Evolutionary conservation across 1,140 invertebrate genomes (phyloP).

Genomic region (Platyscapa corneri): DNA sequence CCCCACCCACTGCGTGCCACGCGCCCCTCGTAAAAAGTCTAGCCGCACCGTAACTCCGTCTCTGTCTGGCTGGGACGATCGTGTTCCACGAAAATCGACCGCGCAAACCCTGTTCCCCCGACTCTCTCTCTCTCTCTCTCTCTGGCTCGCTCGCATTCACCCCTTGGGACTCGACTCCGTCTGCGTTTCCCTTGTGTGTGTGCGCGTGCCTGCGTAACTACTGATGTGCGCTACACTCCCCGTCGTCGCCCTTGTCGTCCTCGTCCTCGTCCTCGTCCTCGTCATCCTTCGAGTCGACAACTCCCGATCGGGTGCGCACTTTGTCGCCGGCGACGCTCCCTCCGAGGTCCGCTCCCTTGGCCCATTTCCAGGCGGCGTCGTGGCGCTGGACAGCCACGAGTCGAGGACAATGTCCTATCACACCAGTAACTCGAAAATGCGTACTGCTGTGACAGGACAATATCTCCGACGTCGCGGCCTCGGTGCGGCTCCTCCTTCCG

Average conservation of each 20-base stretch:
- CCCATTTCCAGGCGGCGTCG: neutral
- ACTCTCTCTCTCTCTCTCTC: constrained; percentile 31
- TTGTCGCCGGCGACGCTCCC: too few relatives aligned
- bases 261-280: too few relatives aligned
- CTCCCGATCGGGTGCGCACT: too few relatives aligned
- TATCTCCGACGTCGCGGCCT: constrained; percentile 80
- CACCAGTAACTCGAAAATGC: constrained; percentile 85
- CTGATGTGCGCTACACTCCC: neutral
- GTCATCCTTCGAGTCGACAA: too few relatives aligned
- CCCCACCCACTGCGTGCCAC: neutral
- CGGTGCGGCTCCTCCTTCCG: neutral
- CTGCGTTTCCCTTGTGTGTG: neutral
- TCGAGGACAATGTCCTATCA: constrained; percentile 87
- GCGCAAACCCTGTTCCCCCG: neutral
- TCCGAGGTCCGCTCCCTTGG: too few relatives aligned
- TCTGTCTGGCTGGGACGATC: neutral
- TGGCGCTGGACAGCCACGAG: constrained; percentile 58
- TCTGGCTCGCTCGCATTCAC: neutral
- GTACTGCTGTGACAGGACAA: constrained; percentile 97
- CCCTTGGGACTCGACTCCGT: neutral
- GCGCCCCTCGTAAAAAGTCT: neutral
- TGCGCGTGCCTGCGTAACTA: neutral
- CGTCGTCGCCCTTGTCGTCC: neutral
- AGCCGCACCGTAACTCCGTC: neutral
- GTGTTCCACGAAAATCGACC: neutral